Evolutionary conservation across 1,140 invertebrate species (phyloP).

Genomic region (Eubasilissa regina): DNA sequence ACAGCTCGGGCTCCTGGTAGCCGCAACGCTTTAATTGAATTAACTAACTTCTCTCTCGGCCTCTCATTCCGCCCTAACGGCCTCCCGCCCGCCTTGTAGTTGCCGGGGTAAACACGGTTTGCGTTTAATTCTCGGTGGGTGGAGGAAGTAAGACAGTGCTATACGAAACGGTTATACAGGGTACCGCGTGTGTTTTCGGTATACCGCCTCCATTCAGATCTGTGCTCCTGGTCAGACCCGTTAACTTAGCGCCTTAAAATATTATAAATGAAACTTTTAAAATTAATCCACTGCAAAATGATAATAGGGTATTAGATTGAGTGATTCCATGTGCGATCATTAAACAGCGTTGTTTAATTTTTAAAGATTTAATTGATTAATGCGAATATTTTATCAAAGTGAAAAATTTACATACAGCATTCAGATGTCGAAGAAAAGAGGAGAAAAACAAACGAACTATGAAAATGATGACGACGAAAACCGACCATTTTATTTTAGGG

Average conservation of each 20-base stretch:
- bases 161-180: constrained; percentile 26
- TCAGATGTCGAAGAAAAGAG: too few species aligned
- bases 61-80: constrained; percentile 50
- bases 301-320: background rate
- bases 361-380: too few species aligned
- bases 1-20: constrained; percentile 35
- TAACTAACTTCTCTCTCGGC: constrained; percentile 56
- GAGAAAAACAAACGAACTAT: too few species aligned
- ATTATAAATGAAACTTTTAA: background rate
- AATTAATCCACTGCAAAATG: background rate
- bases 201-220: constrained; percentile 36
- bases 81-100: constrained; percentile 37
- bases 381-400: too few species aligned
- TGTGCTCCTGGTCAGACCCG: constrained; percentile 31
- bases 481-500: too few species aligned
- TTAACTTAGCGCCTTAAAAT: background rate
- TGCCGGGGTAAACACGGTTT: constrained; percentile 51
- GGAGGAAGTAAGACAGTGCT: constrained; percentile 32
- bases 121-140: constrained; percentile 49
- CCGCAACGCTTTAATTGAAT: constrained; percentile 58
- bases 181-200: constrained; percentile 38
- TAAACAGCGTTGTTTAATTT: too few species aligned
- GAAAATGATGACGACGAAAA: too few species aligned
- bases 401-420: too few species aligned
- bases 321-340: too few species aligned